Conservation (phyloP, 2,888 invertebrate species). For the Sceliomorpha sp. region DNA sequence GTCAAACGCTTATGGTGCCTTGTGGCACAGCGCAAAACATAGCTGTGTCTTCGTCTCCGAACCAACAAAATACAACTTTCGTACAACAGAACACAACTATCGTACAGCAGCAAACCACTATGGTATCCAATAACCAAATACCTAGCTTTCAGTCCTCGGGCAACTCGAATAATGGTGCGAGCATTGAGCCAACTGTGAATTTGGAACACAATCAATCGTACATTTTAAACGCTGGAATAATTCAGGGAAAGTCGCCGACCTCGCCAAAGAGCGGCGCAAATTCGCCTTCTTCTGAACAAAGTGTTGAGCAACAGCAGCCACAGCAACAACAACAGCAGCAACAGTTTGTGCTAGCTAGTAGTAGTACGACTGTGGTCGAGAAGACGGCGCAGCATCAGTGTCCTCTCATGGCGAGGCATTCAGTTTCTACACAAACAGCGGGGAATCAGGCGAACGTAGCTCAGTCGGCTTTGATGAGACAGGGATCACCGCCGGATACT, state of each 20-base stretch:
- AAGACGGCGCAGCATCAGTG: conserved; percentile 69
- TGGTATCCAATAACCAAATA: conserved; percentile 86
- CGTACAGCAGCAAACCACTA: conserved; percentile 90
- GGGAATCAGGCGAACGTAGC: conserved; percentile 72
- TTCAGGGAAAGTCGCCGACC: conserved; percentile 70
- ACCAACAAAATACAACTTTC: conserved; percentile 86
- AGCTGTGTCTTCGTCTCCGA: conserved; percentile 82
- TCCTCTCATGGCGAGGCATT: conserved; percentile 82
- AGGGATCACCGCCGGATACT: conserved; percentile 89
- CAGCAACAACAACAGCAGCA: conserved; percentile 53
- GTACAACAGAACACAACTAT: conserved; percentile 93
- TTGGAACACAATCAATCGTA: conserved; percentile 83
- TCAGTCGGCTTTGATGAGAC: conserved; percentile 78
- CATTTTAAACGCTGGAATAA: conserved; percentile 73
- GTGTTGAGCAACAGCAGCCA: conserved; percentile 75
- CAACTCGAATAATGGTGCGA: conserved; percentile 57
- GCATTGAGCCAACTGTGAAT: conserved; percentile 80
- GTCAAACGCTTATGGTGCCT: conserved; percentile 87
- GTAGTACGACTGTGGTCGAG: conserved; percentile 66
- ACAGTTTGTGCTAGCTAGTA: conserved; percentile 65
- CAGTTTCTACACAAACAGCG: conserved; percentile 89
- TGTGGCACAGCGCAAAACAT: conserved; percentile 83
- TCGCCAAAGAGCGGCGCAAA: conserved; percentile 71
- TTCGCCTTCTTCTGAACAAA: conserved; percentile 73
- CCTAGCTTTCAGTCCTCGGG: conserved; percentile 78